phyloP scores from a whole-genome alignment of 35 echinoderm and acorn worm species.

The Ptychodera flava region DNA sequence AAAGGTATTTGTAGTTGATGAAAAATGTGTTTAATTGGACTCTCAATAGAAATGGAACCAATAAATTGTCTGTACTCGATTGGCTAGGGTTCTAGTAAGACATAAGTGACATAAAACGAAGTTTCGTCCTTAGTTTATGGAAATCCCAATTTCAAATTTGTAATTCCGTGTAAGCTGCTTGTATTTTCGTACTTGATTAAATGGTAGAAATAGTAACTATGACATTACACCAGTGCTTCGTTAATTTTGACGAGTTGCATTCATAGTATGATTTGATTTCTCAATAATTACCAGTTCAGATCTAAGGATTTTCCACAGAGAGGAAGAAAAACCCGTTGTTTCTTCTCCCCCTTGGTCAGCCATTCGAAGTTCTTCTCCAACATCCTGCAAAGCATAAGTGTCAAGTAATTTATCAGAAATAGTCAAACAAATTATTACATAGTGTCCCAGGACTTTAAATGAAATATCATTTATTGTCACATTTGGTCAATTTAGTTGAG shows the following conservation, averaged over 20 bases:
- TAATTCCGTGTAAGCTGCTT: too few relatives aligned
- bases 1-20: background rate
- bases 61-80: too few relatives aligned
- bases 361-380: constrained; percentile 36
- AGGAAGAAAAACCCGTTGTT: constrained; percentile 62
- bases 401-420: background rate
- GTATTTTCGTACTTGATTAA: too few relatives aligned
- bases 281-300: constrained; percentile 70
- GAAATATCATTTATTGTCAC: too few relatives aligned
- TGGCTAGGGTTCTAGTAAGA: too few relatives aligned
- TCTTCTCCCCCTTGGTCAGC: constrained; percentile 46
- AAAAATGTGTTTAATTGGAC: too few relatives aligned
- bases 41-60: too few relatives aligned
- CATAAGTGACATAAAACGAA: background rate
- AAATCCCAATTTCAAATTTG: background rate
- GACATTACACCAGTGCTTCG: constrained; percentile 3
- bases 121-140: background rate
- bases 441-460: too few relatives aligned
- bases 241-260: constrained; percentile 2
- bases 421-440: too few relatives aligned
- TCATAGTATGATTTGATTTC: background rate
- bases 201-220: background rate
- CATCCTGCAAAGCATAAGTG: constrained; percentile 27
- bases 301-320: constrained; percentile 90
- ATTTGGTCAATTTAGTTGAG: background rate